phyloP scores from a whole-genome alignment of 2,888 invertebrate species.

The Frankliniella intonsa region DNA sequence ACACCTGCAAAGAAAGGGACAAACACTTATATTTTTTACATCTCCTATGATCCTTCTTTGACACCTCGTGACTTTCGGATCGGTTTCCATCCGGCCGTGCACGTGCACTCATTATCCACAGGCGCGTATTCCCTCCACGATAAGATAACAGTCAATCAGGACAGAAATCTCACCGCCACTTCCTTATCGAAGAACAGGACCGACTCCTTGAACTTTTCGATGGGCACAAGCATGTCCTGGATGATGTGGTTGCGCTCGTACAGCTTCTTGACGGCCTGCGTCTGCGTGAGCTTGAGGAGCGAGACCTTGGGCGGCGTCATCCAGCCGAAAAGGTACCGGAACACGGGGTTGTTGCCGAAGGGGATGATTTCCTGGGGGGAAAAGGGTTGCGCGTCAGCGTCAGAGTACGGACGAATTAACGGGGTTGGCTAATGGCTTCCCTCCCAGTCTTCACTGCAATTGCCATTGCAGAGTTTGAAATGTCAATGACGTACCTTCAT shows the following conservation, averaged over 20 bases:
- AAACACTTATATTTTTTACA: too few relatives aligned
- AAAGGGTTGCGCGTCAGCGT: background rate
- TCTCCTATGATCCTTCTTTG: too few relatives aligned
- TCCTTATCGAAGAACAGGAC: conserved; percentile 62
- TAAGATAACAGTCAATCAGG: too few relatives aligned
- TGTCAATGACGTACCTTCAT: conserved; percentile 53
- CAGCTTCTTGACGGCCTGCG: conserved; percentile 60
- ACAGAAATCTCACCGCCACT: conserved; percentile 52
- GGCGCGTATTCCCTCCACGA: too few relatives aligned
- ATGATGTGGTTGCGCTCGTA: conserved; percentile 74
- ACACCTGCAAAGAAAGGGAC: conserved; percentile 53
- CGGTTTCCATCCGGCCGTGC: too few relatives aligned
- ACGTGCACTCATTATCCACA: too few relatives aligned
- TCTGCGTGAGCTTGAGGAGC: conserved; percentile 71
- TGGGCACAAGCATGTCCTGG: conserved; percentile 76
- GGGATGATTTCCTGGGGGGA: conserved; percentile 67
- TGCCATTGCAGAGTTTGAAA: too few relatives aligned
- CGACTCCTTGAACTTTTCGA: conserved; percentile 56
- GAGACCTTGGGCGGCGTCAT: conserved; percentile 78
- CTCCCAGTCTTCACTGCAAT: too few relatives aligned
- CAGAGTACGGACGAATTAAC: too few relatives aligned
- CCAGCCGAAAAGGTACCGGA: conserved; percentile 73
- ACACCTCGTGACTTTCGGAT: too few relatives aligned
- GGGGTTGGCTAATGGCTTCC: too few relatives aligned
- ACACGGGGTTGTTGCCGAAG: conserved; percentile 70